Evolutionary conservation across 2,797 vertebrate species (phyloP).

Genomic region (Tenualosa ilisha): DNA sequence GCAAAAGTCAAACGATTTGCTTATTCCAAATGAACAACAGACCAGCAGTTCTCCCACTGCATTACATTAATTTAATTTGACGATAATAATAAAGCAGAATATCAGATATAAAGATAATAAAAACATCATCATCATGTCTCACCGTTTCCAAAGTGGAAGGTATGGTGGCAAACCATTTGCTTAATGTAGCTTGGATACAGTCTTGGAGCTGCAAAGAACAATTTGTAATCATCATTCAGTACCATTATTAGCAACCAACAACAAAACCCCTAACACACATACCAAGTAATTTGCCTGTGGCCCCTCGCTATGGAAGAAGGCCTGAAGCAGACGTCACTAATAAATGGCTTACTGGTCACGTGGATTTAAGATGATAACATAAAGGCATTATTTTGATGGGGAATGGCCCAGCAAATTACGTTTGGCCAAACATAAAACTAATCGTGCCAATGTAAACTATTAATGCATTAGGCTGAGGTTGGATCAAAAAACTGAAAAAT

Average conservation of each 20-base stretch:
- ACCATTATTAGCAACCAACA: not conserved
- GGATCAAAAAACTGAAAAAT: not conserved
- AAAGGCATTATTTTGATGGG: not conserved
- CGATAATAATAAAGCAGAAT: not conserved
- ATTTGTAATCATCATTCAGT: constrained; percentile 13
- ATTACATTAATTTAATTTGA: not conserved
- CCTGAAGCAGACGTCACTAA: not conserved
- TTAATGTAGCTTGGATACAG: constrained; percentile 91
- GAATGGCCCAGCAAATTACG: no score
- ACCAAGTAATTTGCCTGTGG: no score
- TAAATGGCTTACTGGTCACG: not conserved
- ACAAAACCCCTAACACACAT: no score
- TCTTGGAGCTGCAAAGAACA: constrained; percentile 84
- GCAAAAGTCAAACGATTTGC: not conserved
- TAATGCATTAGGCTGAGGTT: not conserved
- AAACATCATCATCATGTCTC: constrained; percentile 48
- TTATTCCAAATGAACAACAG: not conserved
- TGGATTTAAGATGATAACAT: constrained; percentile 3
- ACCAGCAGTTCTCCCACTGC: not conserved
- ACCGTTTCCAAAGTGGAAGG: constrained; percentile 72
- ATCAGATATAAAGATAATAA: no score
- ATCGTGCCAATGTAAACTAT: not conserved
- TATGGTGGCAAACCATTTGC: constrained; percentile 84
- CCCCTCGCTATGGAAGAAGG: no score
- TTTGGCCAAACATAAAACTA: no score